These are phyloP conservation scores for Gambusia yucatana DNA, from an alignment of 2,797 vertebrate species.

Conservation along the genomic window DNA sequence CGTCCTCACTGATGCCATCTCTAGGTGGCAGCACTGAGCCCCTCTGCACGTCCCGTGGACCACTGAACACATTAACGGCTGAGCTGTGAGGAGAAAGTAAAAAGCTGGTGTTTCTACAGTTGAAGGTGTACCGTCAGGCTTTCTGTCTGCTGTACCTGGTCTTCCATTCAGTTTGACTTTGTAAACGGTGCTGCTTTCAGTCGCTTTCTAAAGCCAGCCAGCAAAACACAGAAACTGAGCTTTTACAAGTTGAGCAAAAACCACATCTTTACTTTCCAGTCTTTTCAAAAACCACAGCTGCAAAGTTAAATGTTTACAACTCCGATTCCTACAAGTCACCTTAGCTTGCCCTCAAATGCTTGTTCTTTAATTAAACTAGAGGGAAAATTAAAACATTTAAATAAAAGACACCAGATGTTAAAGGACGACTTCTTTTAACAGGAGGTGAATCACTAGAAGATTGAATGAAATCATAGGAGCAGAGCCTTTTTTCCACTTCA, in stretches of 20 bases:
- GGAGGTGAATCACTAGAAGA: constrained; percentile 49
- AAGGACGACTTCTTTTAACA: constrained; percentile 54
- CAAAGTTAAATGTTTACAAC: constrained; percentile 58
- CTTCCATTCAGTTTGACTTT: not conserved
- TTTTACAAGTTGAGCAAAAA: constrained; percentile 22
- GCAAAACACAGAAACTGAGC: constrained; percentile 39
- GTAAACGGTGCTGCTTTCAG: constrained; percentile 27
- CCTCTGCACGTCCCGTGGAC: constrained; percentile 39
- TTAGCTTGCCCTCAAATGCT: constrained; percentile 52
- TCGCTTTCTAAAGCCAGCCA: constrained; percentile 37
- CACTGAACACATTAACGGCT: constrained; percentile 24
- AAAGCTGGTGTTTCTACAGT: constrained; percentile 24
- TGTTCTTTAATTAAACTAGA: constrained; percentile 54
- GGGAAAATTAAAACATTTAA: constrained; percentile 37
- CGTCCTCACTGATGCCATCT: constrained; percentile 23
- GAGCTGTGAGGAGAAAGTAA: constrained; percentile 39
- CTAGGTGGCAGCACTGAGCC: constrained; percentile 51
- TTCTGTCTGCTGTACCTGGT: constrained; percentile 27
- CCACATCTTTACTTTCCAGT: constrained; percentile 46
- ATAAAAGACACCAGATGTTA: constrained; percentile 52
- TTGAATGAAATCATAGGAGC: constrained; percentile 40
- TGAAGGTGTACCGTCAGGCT: constrained; percentile 32
- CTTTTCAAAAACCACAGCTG: constrained; percentile 65
- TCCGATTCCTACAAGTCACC: constrained; percentile 68
- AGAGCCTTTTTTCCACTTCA: constrained; percentile 61